phyloP scores from a whole-genome alignment of 2,888 invertebrate species.

The Phortica okadai region DNA sequence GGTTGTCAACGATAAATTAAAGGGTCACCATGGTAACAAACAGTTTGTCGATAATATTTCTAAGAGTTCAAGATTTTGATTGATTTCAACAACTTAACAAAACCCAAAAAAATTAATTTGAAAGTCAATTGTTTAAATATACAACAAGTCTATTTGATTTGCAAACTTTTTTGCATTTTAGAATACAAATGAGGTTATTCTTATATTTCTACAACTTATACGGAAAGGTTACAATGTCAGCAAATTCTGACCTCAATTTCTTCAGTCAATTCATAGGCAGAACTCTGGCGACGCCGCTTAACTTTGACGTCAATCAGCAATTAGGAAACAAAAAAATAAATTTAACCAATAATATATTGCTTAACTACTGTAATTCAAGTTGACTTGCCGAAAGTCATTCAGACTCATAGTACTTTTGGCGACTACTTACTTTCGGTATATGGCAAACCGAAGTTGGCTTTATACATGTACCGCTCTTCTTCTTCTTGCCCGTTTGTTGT shows the following conservation, averaged over 20 bases:
- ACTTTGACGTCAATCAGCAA: slow-evolving; percentile 22
- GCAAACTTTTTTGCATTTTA: too few relatives aligned
- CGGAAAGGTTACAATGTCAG: not conserved
- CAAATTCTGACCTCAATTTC: not conserved
- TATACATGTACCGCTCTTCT: slow-evolving; percentile 53
- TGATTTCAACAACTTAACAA: too few relatives aligned
- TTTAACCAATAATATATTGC: not conserved
- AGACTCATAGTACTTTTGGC: slow-evolving; percentile 35
- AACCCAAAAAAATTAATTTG: too few relatives aligned
- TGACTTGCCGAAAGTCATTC: slow-evolving; percentile 28
- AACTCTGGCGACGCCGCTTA: slow-evolving; percentile 18
- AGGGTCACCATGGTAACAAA: too few relatives aligned
- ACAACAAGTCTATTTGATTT: too few relatives aligned
- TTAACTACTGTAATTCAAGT: slow-evolving; percentile 22
- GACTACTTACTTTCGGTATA: slow-evolving; percentile 33
- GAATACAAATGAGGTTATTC: too few relatives aligned
- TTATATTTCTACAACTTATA: too few relatives aligned
- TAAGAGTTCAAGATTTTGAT: too few relatives aligned
- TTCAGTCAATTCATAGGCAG: slow-evolving; percentile 22
- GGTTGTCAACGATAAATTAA: too few relatives aligned
- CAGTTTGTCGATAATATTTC: too few relatives aligned
- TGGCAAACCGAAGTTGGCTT: not conserved
- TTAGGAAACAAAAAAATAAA: not conserved
- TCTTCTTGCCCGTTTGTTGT: not conserved
- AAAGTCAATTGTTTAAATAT: too few relatives aligned